Evolutionary conservation across 1,140 invertebrate species (phyloP).

Genomic region (Drosophila saltans): DNA sequence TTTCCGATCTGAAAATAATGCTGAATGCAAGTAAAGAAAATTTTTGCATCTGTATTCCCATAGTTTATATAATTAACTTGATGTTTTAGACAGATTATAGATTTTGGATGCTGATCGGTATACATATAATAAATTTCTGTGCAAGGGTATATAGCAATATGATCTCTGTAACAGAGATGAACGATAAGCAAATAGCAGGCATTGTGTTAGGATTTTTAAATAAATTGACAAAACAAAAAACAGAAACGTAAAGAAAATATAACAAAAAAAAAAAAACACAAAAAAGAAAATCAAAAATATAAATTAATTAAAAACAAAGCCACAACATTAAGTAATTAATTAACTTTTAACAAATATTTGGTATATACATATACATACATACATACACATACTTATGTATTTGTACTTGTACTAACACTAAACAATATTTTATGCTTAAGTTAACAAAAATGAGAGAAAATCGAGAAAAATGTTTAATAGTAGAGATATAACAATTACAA

Average conservation of each 20-base stretch:
- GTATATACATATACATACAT: neutral
- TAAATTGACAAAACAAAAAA: neutral
- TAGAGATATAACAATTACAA: neutral
- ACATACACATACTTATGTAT: slow-evolving; percentile 26
- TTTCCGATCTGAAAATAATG: no score
- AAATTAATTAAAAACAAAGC: slow-evolving; percentile 11
- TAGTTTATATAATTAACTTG: no score
- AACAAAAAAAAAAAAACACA: slow-evolving; percentile 1
- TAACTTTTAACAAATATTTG: slow-evolving; percentile 17
- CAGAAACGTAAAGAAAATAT: no score
- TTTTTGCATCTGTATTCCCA: no score
- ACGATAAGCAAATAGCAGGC: neutral
- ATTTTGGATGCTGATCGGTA: no score
- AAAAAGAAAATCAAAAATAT: slow-evolving; percentile 13
- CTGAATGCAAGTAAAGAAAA: no score
- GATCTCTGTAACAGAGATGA: no score
- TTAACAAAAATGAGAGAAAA: slow-evolving; percentile 34
- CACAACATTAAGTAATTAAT: slow-evolving; percentile 10
- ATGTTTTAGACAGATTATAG: no score
- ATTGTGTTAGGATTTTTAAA: slow-evolving; percentile 4
- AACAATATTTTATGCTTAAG: slow-evolving; percentile 56
- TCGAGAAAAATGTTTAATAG: neutral
- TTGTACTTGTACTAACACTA: slow-evolving; percentile 49
- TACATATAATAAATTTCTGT: no score
- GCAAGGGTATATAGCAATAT: no score